A percentile compares a stretch with the other conserved stretches of the same genome.
phyloP scores from a whole-genome alignment of 2,888 invertebrate genomes.

The Acutogordius australiensis region DNA sequence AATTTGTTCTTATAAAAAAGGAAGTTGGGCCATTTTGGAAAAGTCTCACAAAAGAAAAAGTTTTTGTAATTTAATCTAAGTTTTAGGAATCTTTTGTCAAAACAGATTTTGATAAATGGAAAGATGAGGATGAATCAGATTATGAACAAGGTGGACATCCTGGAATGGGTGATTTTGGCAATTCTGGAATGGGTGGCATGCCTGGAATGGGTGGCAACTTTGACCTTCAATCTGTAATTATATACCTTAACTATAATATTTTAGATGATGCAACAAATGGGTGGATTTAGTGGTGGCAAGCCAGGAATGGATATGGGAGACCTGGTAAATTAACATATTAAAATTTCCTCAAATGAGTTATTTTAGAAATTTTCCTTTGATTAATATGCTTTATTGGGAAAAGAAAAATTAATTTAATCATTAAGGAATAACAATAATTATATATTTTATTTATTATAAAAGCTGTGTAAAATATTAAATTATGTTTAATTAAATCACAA shows the following conservation, averaged over 20 bases:
- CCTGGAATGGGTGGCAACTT: constrained; percentile 9
- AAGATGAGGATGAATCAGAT: constrained; percentile 59
- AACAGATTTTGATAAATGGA: constrained; percentile 89
- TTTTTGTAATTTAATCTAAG: background rate
- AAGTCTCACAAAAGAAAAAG: constrained; percentile 23
- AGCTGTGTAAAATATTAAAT: no score
- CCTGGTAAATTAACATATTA: background rate
- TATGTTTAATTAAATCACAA: no score
- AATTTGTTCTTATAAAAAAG: constrained; percentile 24
- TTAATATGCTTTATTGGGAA: no score
- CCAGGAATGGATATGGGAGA: background rate
- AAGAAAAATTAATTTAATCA: no score
- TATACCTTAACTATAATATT: background rate
- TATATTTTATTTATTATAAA: no score
- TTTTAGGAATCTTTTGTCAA: constrained; percentile 41
- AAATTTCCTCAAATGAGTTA: no score
- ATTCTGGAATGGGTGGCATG: background rate
- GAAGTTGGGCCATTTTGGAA: constrained; percentile 25
- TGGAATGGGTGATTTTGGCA: no score
- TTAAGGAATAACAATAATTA: no score
- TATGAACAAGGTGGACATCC: no score
- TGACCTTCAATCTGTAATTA: constrained; percentile 8
- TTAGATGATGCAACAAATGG: constrained; percentile 16
- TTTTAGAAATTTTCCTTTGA: no score
- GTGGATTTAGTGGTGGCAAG: constrained; percentile 14